Evolutionary conservation across 53 echinoderm and acorn worm species (phyloP).

Genomic region (Mesocentrotus franciscanus): DNA sequence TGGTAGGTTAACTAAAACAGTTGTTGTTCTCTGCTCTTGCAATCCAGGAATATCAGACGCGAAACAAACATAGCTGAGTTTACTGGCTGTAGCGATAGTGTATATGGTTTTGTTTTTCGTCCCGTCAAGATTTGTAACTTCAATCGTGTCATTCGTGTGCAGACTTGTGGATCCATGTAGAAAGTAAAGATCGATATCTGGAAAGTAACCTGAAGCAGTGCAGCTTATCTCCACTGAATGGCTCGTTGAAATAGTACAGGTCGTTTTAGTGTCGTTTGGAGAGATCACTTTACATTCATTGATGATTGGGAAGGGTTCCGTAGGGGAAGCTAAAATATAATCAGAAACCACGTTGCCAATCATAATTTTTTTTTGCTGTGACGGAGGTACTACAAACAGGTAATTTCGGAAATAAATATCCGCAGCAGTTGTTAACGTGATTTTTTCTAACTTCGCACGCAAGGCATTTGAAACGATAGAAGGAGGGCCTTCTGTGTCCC

Average conservation of each 20-base stretch:
- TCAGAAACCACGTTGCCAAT: no score
- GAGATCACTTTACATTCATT: no score
- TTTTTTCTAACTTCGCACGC: no score
- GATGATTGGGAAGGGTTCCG: no score
- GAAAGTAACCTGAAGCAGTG: not conserved
- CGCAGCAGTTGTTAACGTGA: no score
- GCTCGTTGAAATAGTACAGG: not conserved
- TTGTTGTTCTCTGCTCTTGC: not conserved
- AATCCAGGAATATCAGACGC: not conserved
- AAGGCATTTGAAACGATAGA: no score
- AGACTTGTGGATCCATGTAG: not conserved
- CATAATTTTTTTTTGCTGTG: no score
- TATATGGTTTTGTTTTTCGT: not conserved
- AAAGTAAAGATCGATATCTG: not conserved
- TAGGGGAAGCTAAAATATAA: no score
- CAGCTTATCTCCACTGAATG: not conserved
- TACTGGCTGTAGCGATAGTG: not conserved
- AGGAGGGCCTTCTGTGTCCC: no score
- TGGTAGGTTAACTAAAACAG: not conserved
- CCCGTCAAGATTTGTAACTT: not conserved
- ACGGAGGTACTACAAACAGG: no score
- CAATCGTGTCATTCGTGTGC: not conserved
- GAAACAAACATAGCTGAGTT: not conserved
- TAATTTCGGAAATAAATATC: no score
- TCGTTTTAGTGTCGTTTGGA: no score